Percentiles rank a stretch among this genome's conserved stretches.
Conservation (phyloP, 2,888 invertebrate species). For the Tipula confusa region DNA sequence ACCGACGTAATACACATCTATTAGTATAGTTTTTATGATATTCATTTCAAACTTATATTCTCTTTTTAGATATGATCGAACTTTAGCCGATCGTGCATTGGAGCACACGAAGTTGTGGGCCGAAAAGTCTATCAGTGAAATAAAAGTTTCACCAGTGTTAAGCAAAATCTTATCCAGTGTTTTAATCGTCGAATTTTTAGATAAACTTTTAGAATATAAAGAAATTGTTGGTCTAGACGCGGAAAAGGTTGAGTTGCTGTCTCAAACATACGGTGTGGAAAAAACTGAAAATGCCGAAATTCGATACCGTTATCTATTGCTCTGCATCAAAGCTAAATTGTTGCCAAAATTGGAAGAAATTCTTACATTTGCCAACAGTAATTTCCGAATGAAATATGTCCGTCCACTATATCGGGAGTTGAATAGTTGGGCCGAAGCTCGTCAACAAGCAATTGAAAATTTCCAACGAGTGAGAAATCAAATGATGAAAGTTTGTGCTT, state of each 20-base stretch:
- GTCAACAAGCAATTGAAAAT: slow-evolving; percentile 64
- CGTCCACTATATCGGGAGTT: slow-evolving; percentile 83
- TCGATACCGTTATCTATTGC: slow-evolving; percentile 68
- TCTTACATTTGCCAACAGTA: slow-evolving; percentile 72
- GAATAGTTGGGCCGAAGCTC: slow-evolving; percentile 70
- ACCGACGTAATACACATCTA: slow-evolving; percentile 59
- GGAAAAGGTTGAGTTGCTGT: slow-evolving; percentile 55
- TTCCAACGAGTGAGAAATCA: slow-evolving; percentile 63
- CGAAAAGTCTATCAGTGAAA: slow-evolving; percentile 48
- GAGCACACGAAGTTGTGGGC: slow-evolving; percentile 57
- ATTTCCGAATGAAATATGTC: slow-evolving; percentile 89
- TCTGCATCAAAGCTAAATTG: slow-evolving; percentile 72
- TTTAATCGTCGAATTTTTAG: slow-evolving; percentile 66
- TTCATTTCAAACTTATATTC: slow-evolving; percentile 31
- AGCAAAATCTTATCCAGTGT: slow-evolving; percentile 56
- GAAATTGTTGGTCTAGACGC: slow-evolving; percentile 52
- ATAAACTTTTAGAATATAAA: slow-evolving; percentile 58
- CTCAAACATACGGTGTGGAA: slow-evolving; percentile 61
- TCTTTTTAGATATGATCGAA: slow-evolving; percentile 60
- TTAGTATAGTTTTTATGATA: no score
- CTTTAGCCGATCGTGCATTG: slow-evolving; percentile 59
- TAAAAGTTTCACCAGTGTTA: slow-evolving; percentile 53
- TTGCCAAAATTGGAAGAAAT: slow-evolving; percentile 61
- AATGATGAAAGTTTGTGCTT: slow-evolving; percentile 82
- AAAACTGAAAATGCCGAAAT: slow-evolving; percentile 73